Evolutionary conservation across 2,797 vertebrate genomes (phyloP).

Genomic region (Mastacembelus armatus): DNA sequence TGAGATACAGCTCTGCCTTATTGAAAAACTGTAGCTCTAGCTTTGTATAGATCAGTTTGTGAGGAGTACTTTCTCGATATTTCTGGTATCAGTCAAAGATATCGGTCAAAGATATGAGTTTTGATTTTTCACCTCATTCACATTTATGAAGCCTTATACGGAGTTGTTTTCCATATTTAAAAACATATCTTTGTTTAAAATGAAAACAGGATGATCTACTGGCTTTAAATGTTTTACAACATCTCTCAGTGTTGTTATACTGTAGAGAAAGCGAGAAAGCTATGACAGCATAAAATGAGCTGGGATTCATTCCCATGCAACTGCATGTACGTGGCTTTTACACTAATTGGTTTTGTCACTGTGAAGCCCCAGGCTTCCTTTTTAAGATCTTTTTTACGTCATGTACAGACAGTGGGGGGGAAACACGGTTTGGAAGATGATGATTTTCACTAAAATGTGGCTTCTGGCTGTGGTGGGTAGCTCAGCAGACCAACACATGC

Average conservation of each 20-base stretch:
- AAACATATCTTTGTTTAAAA: conserved; percentile 25
- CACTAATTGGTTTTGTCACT: conserved; percentile 72
- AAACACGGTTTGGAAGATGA: conserved; percentile 47
- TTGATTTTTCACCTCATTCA: no score
- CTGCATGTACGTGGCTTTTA: conserved; percentile 51
- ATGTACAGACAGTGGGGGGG: conserved; percentile 38
- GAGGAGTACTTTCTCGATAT: neutral
- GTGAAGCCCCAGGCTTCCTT: conserved; percentile 54
- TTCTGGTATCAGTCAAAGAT: neutral
- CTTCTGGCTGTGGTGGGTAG: conserved; percentile 35
- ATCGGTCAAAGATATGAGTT: no score
- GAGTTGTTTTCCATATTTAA: conserved; percentile 12
- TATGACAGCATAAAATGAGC: conserved; percentile 45
- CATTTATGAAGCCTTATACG: neutral
- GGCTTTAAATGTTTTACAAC: conserved; percentile 40
- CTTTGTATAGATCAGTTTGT: no score
- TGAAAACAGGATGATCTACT: conserved; percentile 2
- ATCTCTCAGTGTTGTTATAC: conserved; percentile 23
- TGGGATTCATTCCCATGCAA: conserved; percentile 53
- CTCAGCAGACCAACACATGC: conserved; percentile 33
- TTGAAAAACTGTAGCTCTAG: no score
- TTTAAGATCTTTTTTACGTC: conserved; percentile 60
- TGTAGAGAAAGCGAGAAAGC: conserved; percentile 25
- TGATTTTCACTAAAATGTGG: conserved; percentile 48
- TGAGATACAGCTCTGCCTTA: neutral